phyloP scores from a whole-genome alignment of 2,888 invertebrate genomes.

The Eupithecia dodoneata region DNA sequence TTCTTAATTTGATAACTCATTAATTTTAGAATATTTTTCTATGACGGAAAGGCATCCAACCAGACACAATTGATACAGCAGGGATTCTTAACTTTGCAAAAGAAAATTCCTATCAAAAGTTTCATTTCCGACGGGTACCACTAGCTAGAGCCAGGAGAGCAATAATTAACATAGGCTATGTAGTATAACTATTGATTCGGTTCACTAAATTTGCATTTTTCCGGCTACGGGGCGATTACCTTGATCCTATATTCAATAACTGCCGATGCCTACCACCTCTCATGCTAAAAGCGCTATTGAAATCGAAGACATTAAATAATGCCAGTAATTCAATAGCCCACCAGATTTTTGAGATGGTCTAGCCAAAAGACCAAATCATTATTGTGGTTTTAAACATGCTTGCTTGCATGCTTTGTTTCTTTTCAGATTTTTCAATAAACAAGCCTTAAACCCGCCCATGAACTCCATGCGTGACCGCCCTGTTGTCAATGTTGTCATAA shows the following conservation, averaged over 20 bases:
- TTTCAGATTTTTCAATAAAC: neutral
- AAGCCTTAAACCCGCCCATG: neutral
- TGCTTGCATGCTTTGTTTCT: neutral
- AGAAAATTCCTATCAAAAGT: neutral
- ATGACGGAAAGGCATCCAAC: neutral
- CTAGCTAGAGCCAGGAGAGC: too few species aligned
- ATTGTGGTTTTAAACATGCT: too few species aligned
- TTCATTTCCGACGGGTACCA: too few species aligned
- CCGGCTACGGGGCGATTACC: too few species aligned
- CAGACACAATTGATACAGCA: neutral
- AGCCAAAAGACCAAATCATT: neutral
- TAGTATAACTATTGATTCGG: too few species aligned
- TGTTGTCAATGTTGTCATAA: constrained; percentile 27
- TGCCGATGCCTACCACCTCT: too few species aligned
- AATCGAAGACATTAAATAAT: neutral
- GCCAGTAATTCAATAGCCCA: neutral
- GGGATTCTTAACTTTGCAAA: neutral
- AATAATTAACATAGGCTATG: too few species aligned
- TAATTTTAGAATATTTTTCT: too few species aligned
- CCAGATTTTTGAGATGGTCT: too few species aligned
- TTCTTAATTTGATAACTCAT: too few species aligned
- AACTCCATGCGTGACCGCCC: neutral
- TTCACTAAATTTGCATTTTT: too few species aligned
- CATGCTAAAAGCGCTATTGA: neutral
- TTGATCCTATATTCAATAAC: too few species aligned